phyloP scores from a whole-genome alignment of 2,888 invertebrate genomes.

The Leptinotarsa tumamoca region DNA sequence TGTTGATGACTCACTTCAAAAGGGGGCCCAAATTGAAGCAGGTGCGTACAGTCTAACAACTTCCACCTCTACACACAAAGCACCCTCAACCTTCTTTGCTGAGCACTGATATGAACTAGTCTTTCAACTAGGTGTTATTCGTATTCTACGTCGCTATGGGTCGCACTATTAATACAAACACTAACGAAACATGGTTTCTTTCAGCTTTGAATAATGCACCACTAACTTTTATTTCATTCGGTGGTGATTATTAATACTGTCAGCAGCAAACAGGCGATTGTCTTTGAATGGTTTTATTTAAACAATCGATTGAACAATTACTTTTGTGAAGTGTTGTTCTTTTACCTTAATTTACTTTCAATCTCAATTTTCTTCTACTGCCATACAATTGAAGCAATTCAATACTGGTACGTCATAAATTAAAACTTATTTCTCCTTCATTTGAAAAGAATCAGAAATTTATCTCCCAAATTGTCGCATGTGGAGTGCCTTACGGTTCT shows the following conservation, averaged over 20 bases:
- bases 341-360: too few species aligned
- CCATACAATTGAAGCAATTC: too few species aligned
- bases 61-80: not conserved
- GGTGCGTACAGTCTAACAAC: not conserved
- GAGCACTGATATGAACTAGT: constrained; percentile 4
- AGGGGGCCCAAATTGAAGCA: not conserved
- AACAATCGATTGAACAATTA: too few species aligned
- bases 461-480: too few species aligned
- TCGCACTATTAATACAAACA: constrained; percentile 25
- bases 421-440: too few species aligned
- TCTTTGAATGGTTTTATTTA: too few species aligned
- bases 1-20: constrained; percentile 4
- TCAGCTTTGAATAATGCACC: constrained; percentile 3
- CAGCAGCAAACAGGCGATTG: not conserved
- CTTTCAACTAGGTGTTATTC: not conserved
- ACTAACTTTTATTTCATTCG: not conserved
- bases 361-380: too few species aligned
- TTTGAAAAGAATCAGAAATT: too few species aligned
- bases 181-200: not conserved
- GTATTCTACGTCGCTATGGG: constrained; percentile 19
- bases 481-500: too few species aligned
- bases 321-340: too few species aligned
- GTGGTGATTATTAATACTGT: not conserved
- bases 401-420: too few species aligned
- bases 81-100: constrained; percentile 2